These are phyloP conservation scores for Clarias laeviceps DNA, from an alignment of 2,797 vertebrate genomes.

Conservation along the genomic window DNA sequence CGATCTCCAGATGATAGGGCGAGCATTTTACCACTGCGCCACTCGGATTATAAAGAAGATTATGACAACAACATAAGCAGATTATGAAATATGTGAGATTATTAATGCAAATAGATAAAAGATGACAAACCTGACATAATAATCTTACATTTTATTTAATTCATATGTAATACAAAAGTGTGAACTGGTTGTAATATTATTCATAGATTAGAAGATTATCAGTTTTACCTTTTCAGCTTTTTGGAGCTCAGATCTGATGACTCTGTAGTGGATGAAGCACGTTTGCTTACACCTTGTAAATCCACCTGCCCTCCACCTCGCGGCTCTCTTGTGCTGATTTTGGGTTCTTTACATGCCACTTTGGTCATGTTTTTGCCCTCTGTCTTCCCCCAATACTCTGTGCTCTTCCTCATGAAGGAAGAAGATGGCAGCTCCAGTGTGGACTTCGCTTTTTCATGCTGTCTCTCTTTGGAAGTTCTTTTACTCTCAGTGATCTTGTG, in stretches of 20 bases:
- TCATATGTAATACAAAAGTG: neutral
- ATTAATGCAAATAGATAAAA: neutral
- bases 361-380: constrained; percentile 87
- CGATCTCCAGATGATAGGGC: no score
- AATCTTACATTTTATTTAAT: no score
- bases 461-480: constrained; percentile 58
- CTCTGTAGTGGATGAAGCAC: constrained; percentile 82
- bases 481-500: constrained; percentile 92
- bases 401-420: constrained; percentile 79
- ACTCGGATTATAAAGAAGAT: neutral
- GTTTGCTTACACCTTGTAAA: constrained; percentile 69
- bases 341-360: constrained; percentile 96
- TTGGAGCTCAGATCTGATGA: constrained; percentile 91
- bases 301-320: constrained; percentile 72
- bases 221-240: constrained; percentile 88
- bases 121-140: neutral
- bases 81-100: neutral
- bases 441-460: constrained; percentile 68
- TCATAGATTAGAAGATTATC: constrained; percentile 56
- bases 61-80: neutral
- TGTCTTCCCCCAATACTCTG: constrained; percentile 88
- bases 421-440: constrained; percentile 69
- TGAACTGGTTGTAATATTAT: neutral
- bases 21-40: no score
- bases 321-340: constrained; percentile 90